Evolutionary conservation across 2,113 vertebrate genomes (phyloP).

Genomic region (Mormyrus lacerda): DNA sequence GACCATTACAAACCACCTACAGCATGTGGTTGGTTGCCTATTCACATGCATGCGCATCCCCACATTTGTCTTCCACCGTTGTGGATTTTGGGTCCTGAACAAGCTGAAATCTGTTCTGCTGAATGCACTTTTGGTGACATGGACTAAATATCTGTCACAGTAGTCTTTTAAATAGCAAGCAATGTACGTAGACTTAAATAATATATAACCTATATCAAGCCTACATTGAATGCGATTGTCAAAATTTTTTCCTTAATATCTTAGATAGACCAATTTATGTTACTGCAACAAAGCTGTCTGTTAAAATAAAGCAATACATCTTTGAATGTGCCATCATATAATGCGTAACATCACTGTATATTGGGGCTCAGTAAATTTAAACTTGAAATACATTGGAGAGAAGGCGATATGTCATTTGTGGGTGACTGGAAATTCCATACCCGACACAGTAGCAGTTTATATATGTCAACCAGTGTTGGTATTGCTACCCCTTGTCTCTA

Average conservation of each 20-base stretch:
- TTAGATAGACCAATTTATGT: background rate
- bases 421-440: too few species aligned
- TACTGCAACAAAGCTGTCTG: background rate
- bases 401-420: too few species aligned
- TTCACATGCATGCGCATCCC: background rate
- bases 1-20: background rate
- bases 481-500: too few species aligned
- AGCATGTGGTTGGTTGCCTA: background rate
- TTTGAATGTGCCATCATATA: background rate
- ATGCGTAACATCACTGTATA: background rate
- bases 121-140: background rate
- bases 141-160: background rate
- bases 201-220: background rate
- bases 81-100: background rate
- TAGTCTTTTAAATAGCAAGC: background rate
- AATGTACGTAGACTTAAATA: background rate
- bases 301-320: background rate
- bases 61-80: background rate
- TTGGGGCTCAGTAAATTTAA: background rate
- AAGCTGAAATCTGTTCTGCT: background rate
- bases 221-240: background rate
- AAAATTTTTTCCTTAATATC: background rate
- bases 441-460: too few species aligned
- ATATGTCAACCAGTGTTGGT: too few species aligned
- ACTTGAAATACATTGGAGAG: background rate